phyloP scores from a whole-genome alignment of 1,140 invertebrate species.

The Sycophila sp. region DNA sequence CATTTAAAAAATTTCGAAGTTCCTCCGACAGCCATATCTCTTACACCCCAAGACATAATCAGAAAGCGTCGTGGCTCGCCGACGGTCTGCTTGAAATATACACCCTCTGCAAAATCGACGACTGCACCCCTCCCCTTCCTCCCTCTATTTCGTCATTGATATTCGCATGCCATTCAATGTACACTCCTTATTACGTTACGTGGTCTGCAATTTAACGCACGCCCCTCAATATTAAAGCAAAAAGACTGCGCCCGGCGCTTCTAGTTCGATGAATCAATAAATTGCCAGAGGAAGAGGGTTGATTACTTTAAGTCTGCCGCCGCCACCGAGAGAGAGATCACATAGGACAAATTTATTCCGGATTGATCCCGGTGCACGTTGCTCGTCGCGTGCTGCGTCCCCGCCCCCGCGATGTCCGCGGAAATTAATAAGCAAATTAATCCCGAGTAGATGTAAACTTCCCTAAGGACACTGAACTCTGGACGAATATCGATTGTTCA shows the following conservation, averaged over 20 bases:
- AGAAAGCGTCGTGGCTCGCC: too few relatives aligned
- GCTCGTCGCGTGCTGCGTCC: background rate
- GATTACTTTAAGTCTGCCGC: too few relatives aligned
- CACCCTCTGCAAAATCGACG: too few relatives aligned
- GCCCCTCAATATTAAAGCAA: conserved; percentile 1
- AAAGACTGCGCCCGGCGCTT: background rate
- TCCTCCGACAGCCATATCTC: background rate
- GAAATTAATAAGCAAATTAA: background rate
- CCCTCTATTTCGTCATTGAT: conserved; percentile 3
- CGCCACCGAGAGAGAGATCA: background rate
- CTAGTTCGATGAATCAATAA: conserved; percentile 3
- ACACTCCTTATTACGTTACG: conserved; percentile 31
- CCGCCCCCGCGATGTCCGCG: too few relatives aligned
- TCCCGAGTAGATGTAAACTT: background rate
- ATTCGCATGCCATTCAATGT: conserved; percentile 13
- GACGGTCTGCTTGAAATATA: too few relatives aligned
- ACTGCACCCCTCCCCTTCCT: background rate
- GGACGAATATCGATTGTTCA: too few relatives aligned
- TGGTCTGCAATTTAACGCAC: conserved; percentile 9
- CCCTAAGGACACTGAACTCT: background rate
- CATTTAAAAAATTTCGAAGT: background rate
- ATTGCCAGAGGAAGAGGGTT: background rate
- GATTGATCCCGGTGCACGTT: too few relatives aligned
- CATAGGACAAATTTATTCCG: background rate
- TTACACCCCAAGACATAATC: background rate